Percentiles rank a stretch among this genome's conserved stretches.
These are phyloP conservation scores for Thyatira batis DNA, from an alignment of 2,888 invertebrate species.

Conservation along the genomic window DNA sequence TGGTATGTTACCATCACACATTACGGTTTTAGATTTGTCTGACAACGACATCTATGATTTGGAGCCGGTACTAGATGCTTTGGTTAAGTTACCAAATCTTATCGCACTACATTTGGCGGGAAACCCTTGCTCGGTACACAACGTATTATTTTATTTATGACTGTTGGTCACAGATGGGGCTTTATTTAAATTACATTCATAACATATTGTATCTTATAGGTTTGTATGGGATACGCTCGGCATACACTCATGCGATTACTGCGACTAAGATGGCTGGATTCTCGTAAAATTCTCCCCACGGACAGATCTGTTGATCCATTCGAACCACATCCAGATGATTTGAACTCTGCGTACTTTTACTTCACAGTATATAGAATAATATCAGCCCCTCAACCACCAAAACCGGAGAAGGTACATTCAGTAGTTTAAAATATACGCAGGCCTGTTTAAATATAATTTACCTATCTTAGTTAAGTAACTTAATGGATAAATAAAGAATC, in stretches of 20 bases:
- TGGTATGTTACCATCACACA: constrained; percentile 39
- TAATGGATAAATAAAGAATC: too few relatives aligned
- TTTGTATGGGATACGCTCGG: constrained; percentile 73
- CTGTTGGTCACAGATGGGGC: constrained; percentile 44
- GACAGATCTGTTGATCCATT: constrained; percentile 47
- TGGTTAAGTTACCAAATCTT: constrained; percentile 60
- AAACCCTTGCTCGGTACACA: constrained; percentile 81
- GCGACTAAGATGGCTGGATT: constrained; percentile 76
- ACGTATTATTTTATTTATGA: constrained; percentile 1
- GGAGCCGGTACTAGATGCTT: constrained; percentile 56
- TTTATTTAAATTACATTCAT: constrained; percentile 10
- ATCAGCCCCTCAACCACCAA: constrained; percentile 78
- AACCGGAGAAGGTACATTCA: constrained; percentile 74
- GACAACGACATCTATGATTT: constrained; percentile 83
- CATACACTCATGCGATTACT: constrained; percentile 60
- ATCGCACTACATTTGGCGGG: constrained; percentile 76
- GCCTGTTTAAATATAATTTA: too few relatives aligned
- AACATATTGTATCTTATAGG: constrained; percentile 40
- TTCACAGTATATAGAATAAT: constrained; percentile 78
- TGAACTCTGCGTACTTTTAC: constrained; percentile 64
- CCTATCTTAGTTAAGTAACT: too few relatives aligned
- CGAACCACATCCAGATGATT: constrained; percentile 62
- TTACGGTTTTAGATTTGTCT: constrained; percentile 76
- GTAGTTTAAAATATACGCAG: too few relatives aligned
- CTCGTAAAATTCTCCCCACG: constrained; percentile 60